A percentile compares a stretch with the other conserved stretches of the same genome.
phyloP scores from a whole-genome alignment of 2,888 invertebrate genomes.

The Octonoba sinensis region DNA sequence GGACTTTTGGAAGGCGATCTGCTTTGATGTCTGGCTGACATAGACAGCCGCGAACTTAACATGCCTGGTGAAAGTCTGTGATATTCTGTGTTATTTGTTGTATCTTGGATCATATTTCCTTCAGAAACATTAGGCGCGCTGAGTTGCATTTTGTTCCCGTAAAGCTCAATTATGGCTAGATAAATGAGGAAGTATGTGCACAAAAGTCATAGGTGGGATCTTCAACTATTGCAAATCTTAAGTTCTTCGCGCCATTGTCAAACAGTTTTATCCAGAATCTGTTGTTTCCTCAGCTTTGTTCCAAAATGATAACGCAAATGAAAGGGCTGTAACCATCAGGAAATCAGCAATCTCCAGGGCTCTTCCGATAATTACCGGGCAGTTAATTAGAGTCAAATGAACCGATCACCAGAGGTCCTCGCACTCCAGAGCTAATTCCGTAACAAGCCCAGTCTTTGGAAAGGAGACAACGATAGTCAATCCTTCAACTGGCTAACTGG shows the following conservation, averaged over 20 bases:
- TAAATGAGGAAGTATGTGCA: too few species aligned
- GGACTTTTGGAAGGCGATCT: conserved; percentile 54
- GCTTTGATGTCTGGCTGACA: conserved; percentile 23
- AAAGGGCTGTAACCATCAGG: neutral
- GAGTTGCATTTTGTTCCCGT: conserved; percentile 23
- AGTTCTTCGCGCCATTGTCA: too few species aligned
- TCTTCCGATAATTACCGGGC: conserved; percentile 13
- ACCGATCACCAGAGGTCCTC: neutral
- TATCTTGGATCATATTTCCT: conserved; percentile 2
- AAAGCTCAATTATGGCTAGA: neutral
- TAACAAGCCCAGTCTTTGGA: neutral
- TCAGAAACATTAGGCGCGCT: conserved; percentile 40
- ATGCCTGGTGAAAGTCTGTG: conserved; percentile 17
- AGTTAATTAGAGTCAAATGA: conserved; percentile 10
- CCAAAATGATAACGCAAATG: too few species aligned
- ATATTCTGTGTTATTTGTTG: neutral
- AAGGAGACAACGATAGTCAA: neutral
- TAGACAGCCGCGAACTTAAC: neutral
- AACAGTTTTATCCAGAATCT: too few species aligned
- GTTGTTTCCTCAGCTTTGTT: too few species aligned
- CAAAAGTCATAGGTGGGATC: too few species aligned
- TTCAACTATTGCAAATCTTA: too few species aligned
- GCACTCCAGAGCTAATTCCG: neutral
- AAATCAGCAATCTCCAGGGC: conserved; percentile 6
- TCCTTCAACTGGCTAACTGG: conserved; percentile 13